These are phyloP conservation scores for Villa cingulata DNA, from an alignment of 2,888 invertebrate species.

Conservation along the genomic window DNA sequence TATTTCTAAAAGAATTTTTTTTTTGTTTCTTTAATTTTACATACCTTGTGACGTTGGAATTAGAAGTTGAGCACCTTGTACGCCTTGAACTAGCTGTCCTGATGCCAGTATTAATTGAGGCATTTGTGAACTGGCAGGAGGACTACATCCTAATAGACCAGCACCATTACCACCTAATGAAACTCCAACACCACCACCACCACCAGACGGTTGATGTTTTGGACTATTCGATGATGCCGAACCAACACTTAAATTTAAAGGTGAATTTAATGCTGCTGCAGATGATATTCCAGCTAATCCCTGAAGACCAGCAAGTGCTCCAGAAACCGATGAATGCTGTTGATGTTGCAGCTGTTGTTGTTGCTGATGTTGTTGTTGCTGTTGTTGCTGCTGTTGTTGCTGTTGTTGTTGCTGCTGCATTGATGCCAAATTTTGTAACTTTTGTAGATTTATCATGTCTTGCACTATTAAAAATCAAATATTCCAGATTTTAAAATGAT, in stretches of 20 bases:
- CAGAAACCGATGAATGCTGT: slow-evolving; percentile 44
- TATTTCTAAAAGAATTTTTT: not conserved
- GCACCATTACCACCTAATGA: slow-evolving; percentile 40
- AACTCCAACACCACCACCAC: slow-evolving; percentile 43
- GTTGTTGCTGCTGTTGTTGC: slow-evolving; percentile 22
- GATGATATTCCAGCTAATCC: slow-evolving; percentile 37
- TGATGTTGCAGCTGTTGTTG: slow-evolving; percentile 32
- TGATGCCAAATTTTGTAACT: slow-evolving; percentile 66
- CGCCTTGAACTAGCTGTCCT: slow-evolving; percentile 82
- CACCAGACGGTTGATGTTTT: slow-evolving; percentile 41
- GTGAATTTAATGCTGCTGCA: slow-evolving; percentile 59
- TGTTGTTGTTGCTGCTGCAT: slow-evolving; percentile 44
- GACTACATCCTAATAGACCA: slow-evolving; percentile 35
- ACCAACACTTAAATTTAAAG: slow-evolving; percentile 69
- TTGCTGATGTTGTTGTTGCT: slow-evolving; percentile 22
- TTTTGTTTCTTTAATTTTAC: not conserved
- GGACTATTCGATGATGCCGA: slow-evolving; percentile 35
- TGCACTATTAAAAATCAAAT: slow-evolving; percentile 27
- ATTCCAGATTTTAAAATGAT: slow-evolving; percentile 6
- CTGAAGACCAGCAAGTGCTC: slow-evolving; percentile 50
- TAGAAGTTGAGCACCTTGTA: slow-evolving; percentile 84
- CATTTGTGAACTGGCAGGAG: slow-evolving; percentile 42
- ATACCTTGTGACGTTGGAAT: slow-evolving; percentile 92
- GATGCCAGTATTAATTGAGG: slow-evolving; percentile 85
- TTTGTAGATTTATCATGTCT: slow-evolving; percentile 41